Base-by-base conservation (phyloP, 2,888 invertebrate genomes). In the Sipha maydis region DNA sequence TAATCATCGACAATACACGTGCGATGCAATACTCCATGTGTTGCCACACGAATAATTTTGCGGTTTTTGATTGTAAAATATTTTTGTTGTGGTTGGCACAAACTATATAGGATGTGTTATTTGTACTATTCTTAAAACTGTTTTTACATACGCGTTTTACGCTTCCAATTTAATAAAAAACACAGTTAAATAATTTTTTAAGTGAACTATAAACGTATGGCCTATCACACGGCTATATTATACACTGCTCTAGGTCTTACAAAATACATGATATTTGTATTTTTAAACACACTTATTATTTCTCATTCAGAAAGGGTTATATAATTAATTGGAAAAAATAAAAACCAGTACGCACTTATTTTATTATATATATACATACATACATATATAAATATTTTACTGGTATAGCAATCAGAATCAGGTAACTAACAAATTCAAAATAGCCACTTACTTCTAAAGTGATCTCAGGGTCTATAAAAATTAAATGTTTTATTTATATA, bases 201-300 rank as follows among this genome's bases (percentile, higher is more conserved):
- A 8, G 34, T 80, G 31, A 67, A 67, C 25, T 41, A 48, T 48
- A 28, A 69, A 69, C 48, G 69, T 82, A 82, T 82, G 41, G 28
- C 61, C 31, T 48, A 61, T 5, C 61, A 9, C 61, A 21, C 9
- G 61, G 21, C 41, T 82, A 48, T 48, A 41, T 2, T 14, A 48
- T 14, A 48, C 48, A 28, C 28, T 61, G 17, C 34, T 73, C 3
- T 82, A 69, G 69, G 41, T 41, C n/a, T 82, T 82, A 9, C 69
- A 48, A 28, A 82, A 28, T 41, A 82, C 31, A 73, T 73, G 3
- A 11, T 4, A n/a, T 14, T 2, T 34, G 31, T 82, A 69, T 69
- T 82, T 48, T 82, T 82, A 69, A 82, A 82, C 28, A 4, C 28
- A 48, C n/a, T 69, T 48, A 14, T 82, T 21, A 19, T 48, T 28